Evolutionary conservation across 1,140 invertebrate species (phyloP).

Genomic region (Drosophila ironensis): DNA sequence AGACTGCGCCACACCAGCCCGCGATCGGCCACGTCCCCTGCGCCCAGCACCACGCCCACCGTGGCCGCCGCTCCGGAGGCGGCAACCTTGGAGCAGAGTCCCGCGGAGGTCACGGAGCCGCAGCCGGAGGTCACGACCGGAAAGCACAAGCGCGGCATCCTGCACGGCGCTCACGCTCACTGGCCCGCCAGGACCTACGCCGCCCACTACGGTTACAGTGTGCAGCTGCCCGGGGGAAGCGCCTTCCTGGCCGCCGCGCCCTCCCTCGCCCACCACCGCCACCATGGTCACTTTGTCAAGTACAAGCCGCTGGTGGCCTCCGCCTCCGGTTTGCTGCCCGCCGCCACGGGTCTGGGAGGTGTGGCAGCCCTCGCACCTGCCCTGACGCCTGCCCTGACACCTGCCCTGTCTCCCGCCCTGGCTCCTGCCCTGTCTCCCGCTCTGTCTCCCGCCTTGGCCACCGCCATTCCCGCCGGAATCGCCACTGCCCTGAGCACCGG

Average conservation of each 20-base stretch:
- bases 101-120: slow-evolving; percentile 1
- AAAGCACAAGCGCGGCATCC: slow-evolving; percentile 71
- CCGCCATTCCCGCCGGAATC: slow-evolving; percentile 10
- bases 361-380: not conserved
- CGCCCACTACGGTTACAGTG: slow-evolving; percentile 69
- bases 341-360: not conserved
- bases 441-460: slow-evolving; percentile 7
- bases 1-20: slow-evolving; percentile 29
- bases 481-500: slow-evolving; percentile 7
- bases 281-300: slow-evolving; percentile 1
- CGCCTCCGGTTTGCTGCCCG: slow-evolving; percentile 4
- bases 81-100: not conserved
- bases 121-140: slow-evolving; percentile 21
- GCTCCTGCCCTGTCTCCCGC: not conserved
- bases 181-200: slow-evolving; percentile 73
- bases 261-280: not conserved
- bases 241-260: slow-evolving; percentile 53
- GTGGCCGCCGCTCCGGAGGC: not conserved
- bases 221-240: slow-evolving; percentile 62
- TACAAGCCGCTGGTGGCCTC: slow-evolving; percentile 45
- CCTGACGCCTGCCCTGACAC: slow-evolving; percentile 1
- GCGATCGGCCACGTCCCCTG: slow-evolving; percentile 36
- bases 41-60: slow-evolving; percentile 22
- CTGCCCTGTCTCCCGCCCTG: not conserved
- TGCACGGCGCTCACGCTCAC: slow-evolving; percentile 41